These are phyloP conservation scores for Porites australiensis DNA, from an alignment of 64 coral and sea anemone genomes.

Conservation along the genomic window DNA sequence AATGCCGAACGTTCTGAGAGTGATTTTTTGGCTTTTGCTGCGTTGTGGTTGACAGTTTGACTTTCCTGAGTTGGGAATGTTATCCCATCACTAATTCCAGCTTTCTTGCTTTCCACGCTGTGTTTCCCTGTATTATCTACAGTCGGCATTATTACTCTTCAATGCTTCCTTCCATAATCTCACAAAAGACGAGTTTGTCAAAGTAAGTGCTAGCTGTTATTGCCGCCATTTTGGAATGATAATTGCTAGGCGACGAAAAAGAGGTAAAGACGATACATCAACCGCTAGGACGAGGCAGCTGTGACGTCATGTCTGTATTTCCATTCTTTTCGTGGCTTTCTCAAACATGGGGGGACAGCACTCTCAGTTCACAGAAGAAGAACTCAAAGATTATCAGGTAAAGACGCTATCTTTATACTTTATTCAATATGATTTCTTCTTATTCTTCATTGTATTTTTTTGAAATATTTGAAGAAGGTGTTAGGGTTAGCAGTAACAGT, in stretches of 20 bases:
- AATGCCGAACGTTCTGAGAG: slow-evolving; percentile 1
- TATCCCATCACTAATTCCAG: neutral
- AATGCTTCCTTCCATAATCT: no score
- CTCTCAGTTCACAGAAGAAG: slow-evolving; percentile 98
- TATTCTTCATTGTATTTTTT: neutral
- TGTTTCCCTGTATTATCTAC: slow-evolving; percentile 24
- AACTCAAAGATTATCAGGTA: slow-evolving; percentile 99
- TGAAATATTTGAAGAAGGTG: neutral
- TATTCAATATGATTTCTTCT: neutral
- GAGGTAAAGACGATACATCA: neutral
- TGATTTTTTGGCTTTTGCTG: neutral
- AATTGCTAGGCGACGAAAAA: slow-evolving; percentile 64
- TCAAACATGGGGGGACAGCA: slow-evolving; percentile 92
- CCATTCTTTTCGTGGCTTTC: neutral
- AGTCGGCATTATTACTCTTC: slow-evolving; percentile 10
- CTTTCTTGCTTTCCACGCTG: neutral
- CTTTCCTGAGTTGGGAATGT: neutral
- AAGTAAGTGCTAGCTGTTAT: no score
- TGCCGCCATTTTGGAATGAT: slow-evolving; percentile 60
- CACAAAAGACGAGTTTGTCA: no score
- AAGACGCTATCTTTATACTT: neutral
- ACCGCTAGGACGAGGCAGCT: slow-evolving; percentile 26
- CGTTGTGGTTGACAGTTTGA: neutral
- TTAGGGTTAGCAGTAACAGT: neutral
- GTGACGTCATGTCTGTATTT: slow-evolving; percentile 42